A percentile compares a stretch with the other conserved stretches of the same genome.
Conservation (phyloP, 2,888 invertebrate species). For the Athalia rosae region DNA sequence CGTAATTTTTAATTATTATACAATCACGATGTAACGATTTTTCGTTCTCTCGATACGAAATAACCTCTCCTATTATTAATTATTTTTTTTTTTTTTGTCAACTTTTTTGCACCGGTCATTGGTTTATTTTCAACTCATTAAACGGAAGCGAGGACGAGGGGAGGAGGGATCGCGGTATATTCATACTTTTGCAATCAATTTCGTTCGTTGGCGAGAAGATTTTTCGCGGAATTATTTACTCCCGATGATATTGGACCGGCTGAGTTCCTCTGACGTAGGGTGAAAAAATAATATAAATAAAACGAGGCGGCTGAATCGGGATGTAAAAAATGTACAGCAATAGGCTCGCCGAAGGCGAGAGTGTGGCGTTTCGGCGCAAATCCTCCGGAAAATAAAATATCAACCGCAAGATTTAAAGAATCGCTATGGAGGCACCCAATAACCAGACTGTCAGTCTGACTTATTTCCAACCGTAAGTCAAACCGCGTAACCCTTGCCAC, state of each 20-base stretch:
- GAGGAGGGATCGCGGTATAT: not conserved
- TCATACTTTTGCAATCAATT: not conserved
- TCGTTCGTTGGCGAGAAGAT: not conserved
- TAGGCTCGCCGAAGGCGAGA: constrained; percentile 3
- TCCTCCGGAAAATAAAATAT: constrained; percentile 35
- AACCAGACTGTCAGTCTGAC: constrained; percentile 64
- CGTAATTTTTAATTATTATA: constrained; percentile 30
- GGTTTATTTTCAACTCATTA: not conserved
- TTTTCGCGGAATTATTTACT: too few species aligned
- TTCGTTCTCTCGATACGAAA: not conserved
- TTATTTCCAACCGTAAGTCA: constrained; percentile 61
- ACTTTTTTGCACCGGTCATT: not conserved
- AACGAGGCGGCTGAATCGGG: not conserved
- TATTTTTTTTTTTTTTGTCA: not conserved
- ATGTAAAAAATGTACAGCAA: not conserved
- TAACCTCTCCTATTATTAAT: not conserved
- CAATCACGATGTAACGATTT: constrained; percentile 33
- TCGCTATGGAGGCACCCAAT: constrained; percentile 66
- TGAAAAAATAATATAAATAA: too few species aligned
- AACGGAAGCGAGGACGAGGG: not conserved
- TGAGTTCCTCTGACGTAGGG: too few species aligned
- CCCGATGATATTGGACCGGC: too few species aligned
- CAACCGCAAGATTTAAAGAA: constrained; percentile 59
- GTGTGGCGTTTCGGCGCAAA: constrained; percentile 36
- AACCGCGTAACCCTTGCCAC: constrained; percentile 28